These are phyloP conservation scores for Anastrepha ludens DNA, from an alignment of 1,140 invertebrate species.

Conservation along the genomic window DNA sequence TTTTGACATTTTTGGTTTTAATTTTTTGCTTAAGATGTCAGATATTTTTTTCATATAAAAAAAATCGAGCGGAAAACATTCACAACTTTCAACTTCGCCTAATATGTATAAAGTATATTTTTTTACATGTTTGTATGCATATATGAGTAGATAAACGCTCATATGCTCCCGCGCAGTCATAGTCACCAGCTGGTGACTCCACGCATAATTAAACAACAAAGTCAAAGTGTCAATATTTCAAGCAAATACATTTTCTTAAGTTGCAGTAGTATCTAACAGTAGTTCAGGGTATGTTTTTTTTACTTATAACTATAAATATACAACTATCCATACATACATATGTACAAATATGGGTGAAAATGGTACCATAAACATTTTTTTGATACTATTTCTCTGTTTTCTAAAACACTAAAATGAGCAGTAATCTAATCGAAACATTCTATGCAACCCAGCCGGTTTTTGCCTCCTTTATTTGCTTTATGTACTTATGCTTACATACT, in stretches of 20 bases:
- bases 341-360: background rate
- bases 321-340: background rate
- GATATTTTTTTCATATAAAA: too few species aligned
- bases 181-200: background rate
- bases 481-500: background rate
- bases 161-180: background rate
- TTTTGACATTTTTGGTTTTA: too few species aligned
- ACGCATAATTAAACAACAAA: slow-evolving; percentile 40
- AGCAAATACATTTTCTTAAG: background rate
- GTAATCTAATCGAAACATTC: background rate
- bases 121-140: background rate
- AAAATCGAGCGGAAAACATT: too few species aligned
- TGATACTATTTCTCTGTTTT: background rate
- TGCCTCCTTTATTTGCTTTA: background rate
- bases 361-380: background rate
- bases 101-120: too few species aligned
- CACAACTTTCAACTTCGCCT: too few species aligned
- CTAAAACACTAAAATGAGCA: background rate
- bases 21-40: too few species aligned
- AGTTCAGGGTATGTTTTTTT: background rate
- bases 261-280: background rate
- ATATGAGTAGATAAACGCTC: background rate
- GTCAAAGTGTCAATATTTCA: slow-evolving; percentile 29
- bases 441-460: background rate
- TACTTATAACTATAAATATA: too few species aligned